Percentiles rank a stretch among this genome's conserved stretches.
Conservation (phyloP, 2,888 invertebrate genomes). For the Graphium colonna region DNA sequence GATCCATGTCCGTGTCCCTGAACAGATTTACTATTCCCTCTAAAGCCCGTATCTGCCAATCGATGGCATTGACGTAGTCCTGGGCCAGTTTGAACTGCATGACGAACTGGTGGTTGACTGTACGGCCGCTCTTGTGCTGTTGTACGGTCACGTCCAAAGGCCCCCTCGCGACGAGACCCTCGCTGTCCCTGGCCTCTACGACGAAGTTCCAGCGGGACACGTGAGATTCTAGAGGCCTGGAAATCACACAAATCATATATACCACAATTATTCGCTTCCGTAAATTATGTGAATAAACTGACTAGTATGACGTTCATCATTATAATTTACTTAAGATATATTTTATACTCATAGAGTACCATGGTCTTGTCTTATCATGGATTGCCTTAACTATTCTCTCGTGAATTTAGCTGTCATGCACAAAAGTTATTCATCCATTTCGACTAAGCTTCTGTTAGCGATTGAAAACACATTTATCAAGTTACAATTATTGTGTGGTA, state of each 20-base stretch:
- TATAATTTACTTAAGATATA: no score
- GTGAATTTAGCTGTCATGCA: no score
- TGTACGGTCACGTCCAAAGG: constrained; percentile 89
- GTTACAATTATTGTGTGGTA: no score
- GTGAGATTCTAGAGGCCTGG: constrained; percentile 89
- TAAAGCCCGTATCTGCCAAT: constrained; percentile 88
- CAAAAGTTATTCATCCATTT: no score
- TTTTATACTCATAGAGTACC: no score
- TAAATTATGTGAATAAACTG: not conserved
- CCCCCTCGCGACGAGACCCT: constrained; percentile 85
- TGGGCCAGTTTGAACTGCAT: constrained; percentile 79
- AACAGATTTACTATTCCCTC: constrained; percentile 78
- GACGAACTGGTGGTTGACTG: constrained; percentile 90
- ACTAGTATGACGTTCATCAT: not conserved
- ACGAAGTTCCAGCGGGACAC: constrained; percentile 91
- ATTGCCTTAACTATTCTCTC: no score
- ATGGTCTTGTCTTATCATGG: no score
- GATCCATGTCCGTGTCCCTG: constrained; percentile 80
- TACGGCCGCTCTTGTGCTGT: constrained; percentile 88
- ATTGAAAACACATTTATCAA: no score
- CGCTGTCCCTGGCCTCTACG: constrained; percentile 89
- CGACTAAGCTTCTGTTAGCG: no score
- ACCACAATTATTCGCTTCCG: not conserved
- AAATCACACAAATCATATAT: constrained; percentile 18
- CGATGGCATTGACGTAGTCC: constrained; percentile 82